Evolutionary conservation across 2,113 vertebrate species (phyloP).

Genomic region (Mungos mungo): DNA sequence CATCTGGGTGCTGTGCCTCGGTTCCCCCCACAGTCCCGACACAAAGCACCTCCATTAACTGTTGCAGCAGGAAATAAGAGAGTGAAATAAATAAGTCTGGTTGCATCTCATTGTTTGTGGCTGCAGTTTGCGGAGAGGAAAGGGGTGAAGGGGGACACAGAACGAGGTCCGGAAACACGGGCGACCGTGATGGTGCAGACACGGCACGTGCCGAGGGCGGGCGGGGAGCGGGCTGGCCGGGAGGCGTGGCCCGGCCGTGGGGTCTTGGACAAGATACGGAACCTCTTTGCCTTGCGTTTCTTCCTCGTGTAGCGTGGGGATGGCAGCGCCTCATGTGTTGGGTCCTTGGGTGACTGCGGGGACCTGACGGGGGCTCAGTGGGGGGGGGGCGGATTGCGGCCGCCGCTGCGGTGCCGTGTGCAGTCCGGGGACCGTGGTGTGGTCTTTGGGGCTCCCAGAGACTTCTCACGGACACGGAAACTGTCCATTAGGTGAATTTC

Average conservation of each 20-base stretch:
- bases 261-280: fast-evolving
- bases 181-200: neutral
- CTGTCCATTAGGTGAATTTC: neutral
- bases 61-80: neutral
- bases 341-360: fast-evolving
- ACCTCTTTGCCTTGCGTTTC: neutral
- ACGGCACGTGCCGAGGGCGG: fast-evolving
- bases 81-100: neutral
- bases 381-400: fast-evolving
- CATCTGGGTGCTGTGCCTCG: neutral
- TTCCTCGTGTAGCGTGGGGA: neutral
- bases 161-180: neutral
- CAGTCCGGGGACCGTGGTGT: fast-evolving
- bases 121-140: neutral
- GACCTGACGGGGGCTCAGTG: fast-evolving
- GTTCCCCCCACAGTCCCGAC: too few relatives aligned
- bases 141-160: neutral
- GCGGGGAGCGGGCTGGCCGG: fast-evolving
- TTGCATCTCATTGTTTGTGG: neutral
- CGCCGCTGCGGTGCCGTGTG: fast-evolving
- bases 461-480: neutral
- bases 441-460: neutral
- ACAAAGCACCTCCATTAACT: neutral
- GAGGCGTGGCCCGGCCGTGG: too few relatives aligned
- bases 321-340: fast-evolving